Conservation (phyloP, 2,113 vertebrate species). For the Vombatus ursinus region DNA sequence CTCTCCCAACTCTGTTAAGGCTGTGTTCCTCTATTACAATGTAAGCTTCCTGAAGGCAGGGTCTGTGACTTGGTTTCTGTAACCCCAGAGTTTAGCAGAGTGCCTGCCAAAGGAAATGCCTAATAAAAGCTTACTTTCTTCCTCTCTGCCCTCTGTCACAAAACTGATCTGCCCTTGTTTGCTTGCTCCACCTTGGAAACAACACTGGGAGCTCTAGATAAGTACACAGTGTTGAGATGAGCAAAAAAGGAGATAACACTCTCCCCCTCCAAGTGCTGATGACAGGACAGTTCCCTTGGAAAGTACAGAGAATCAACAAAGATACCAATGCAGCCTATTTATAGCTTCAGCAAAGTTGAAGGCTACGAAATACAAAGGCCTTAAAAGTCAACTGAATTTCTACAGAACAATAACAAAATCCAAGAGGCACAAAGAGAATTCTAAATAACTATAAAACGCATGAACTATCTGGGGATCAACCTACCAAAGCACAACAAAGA, state of each 20-base stretch:
- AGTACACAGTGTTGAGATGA: not conserved
- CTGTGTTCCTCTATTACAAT: not conserved
- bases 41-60: not conserved
- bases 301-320: not conserved
- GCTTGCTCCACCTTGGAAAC: not conserved
- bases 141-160: not conserved
- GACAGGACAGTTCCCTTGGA: not conserved
- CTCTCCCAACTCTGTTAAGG: not conserved
- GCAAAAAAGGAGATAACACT: not conserved
- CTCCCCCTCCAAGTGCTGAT: not conserved
- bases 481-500: not conserved
- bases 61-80: not conserved
- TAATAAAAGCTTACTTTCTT: not conserved
- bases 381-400: not conserved
- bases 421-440: not conserved
- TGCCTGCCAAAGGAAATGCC: not conserved
- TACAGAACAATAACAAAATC: not conserved
- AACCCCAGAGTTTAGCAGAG: not conserved
- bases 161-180: not conserved
- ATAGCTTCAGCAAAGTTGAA: not conserved
- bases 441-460: not conserved
- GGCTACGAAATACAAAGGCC: not conserved
- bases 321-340: not conserved
- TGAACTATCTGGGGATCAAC: not conserved
- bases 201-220: not conserved